Evolutionary conservation across 2,888 invertebrate species (phyloP), one percentile per base, ranked within the genome.

Genomic region (Litoditis marina): DNA sequence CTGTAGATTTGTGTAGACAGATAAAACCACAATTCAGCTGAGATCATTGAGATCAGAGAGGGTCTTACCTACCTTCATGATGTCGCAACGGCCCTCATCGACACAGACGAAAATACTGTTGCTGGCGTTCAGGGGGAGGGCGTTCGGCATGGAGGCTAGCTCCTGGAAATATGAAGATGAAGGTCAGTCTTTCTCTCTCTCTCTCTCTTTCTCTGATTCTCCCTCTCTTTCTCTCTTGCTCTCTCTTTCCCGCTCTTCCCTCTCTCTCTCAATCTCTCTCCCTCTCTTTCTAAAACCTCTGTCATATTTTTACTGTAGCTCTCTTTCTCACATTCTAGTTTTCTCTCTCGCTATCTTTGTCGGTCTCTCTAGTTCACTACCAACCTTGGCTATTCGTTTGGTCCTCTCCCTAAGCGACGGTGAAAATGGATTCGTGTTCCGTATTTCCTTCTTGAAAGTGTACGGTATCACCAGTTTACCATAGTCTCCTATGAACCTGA

Each of bases 21-120:
- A n/a, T n/a, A n/a, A n/a, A n/a, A n/a, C n/a, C n/a, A n/a, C n/a
- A n/a, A n/a, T n/a, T n/a, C n/a, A n/a, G n/a, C n/a, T n/a, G n/a
- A n/a, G n/a, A n/a, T n/a, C n/a, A n/a, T n/a, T n/a, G n/a, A n/a
- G n/a, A n/a, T n/a, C n/a, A n/a, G n/a, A n/a, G n/a, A n/a, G n/a
- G n/a, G n/a, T n/a, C n/a, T n/a, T n/a, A 52, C 22, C 25, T 44
- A 70, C 68, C 57, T 81, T 81, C 59, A 81, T 67, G 22, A 81
- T 77, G 57, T 81, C 81, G 60, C 76, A 77, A 19, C 82, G 67
- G 16, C 78, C 66, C 51, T 82, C 82, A 63, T 82, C 82, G 51
- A 82, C 77, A 57, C 79, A 81, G 6, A 82, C 78, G 58, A 79
- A 82, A 47, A 82, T 83, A 46, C 76, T 71, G 69, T 80, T 83